Conservation (phyloP, 2,113 vertebrate genomes). For the Chloroceryle aenea region DNA sequence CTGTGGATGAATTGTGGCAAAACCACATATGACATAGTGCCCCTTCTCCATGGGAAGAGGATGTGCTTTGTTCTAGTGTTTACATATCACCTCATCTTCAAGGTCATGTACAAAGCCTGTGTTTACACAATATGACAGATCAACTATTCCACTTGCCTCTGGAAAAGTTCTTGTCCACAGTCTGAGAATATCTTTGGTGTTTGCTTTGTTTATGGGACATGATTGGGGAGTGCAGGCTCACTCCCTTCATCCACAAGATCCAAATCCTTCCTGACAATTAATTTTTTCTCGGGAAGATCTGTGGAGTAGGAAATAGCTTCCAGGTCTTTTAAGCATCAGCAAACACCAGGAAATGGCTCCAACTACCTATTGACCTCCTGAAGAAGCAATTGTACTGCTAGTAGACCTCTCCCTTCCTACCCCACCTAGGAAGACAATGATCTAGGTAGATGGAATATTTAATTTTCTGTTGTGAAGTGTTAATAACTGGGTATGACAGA, state of each 20-base stretch:
- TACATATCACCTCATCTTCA: neutral
- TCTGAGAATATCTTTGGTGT: neutral
- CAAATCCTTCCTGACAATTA: neutral
- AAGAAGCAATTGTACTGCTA: neutral
- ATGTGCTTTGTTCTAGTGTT: neutral
- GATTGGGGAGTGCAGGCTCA: neutral
- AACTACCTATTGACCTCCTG: neutral
- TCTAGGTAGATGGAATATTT: neutral
- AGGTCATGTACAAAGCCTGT: neutral
- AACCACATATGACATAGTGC: rapidly evolving
- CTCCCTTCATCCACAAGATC: neutral
- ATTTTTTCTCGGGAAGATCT: neutral
- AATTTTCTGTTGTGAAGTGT: neutral
- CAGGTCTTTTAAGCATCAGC: neutral
- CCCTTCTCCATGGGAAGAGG: neutral
- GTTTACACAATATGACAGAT: neutral
- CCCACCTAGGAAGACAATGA: neutral
- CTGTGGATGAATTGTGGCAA: neutral
- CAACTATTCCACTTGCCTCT: neutral
- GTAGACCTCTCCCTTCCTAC: neutral
- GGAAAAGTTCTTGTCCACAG: neutral
- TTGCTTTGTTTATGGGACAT: neutral
- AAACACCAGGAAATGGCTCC: neutral
- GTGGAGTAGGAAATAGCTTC: neutral
- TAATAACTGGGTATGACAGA: neutral